Evolutionary conservation across 2,888 invertebrate genomes (phyloP), one percentile per base, ranked within the genome.

Genomic region (Adelphocoris suturalis): DNA sequence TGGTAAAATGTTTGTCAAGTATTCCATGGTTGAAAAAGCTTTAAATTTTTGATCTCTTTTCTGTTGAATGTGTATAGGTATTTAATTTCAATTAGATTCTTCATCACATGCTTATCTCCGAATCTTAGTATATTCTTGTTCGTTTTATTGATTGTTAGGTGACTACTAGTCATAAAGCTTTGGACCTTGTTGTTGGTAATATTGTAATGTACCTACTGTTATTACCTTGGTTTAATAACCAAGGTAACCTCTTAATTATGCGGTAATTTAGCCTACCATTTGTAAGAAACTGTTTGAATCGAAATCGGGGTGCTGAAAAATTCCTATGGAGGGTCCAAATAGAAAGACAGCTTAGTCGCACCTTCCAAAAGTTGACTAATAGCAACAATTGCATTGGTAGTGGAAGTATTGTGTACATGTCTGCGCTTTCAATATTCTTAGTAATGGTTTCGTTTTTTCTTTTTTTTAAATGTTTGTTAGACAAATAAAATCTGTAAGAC

Each of bases 241-340:
- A 19, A 48, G 48, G 12, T 52, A 7, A 13, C 52, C 52, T 14
- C 52, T 52, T 11, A 14, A 16, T 68, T 27, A 4, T 68, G 23
- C 13, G 7, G 9, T n/a, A 16, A 2, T 57, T n/a, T 57, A n/a
- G 16, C 57, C 27, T 12, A 23, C 68, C 12, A 2, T 23, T 27
- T 23, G 68, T 11, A 68, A 68, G 19, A 19, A 68, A 23, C 19
- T 68, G 13, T 68, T 61, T 19, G 61, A 68, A 19, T 68, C 12
- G 19, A 23, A 68, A 23, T 19, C 5, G 68, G 68, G 68, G 68
- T 68, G 68, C 68, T 68, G 68, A 0, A 23, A 68, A 68, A 68
- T 23, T 23, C 19, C 23, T 68, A 68, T 68, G 68, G 68, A 68
- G 68, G 68, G 68, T 68, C 68, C 68, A 68, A 68, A 23, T 68